phyloP scores from a whole-genome alignment of 2,888 invertebrate species.

The Heliconius cydno region DNA sequence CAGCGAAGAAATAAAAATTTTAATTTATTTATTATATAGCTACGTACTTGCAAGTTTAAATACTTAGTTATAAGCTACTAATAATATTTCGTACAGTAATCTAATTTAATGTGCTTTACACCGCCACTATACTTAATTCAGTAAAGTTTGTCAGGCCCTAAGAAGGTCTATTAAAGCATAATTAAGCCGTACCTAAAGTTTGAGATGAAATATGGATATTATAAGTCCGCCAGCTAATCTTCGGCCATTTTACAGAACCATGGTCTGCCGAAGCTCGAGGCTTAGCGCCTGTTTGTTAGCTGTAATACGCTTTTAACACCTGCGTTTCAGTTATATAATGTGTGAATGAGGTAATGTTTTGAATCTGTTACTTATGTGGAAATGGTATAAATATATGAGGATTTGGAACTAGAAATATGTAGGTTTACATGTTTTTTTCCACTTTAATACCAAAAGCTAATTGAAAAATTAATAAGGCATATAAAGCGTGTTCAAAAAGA shows the following conservation, averaged over 20 bases:
- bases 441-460: not conserved
- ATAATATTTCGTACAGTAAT: slow-evolving; percentile 4
- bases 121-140: slow-evolving; percentile 24
- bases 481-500: not conserved
- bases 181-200: slow-evolving; percentile 62
- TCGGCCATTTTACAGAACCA: slow-evolving; percentile 72
- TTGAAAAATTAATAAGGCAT: not conserved
- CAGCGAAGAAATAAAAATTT: too few relatives aligned
- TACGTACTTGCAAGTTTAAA: not conserved
- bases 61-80: not conserved
- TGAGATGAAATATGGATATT: slow-evolving; percentile 70
- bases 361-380: not conserved
- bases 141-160: slow-evolving; percentile 29
- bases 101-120: slow-evolving; percentile 16
- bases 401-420: too few relatives aligned
- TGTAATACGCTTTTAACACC: slow-evolving; percentile 80
- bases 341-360: slow-evolving; percentile 59
- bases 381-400: slow-evolving; percentile 4
- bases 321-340: slow-evolving; percentile 71
- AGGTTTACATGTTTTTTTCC: not conserved
- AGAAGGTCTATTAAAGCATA: slow-evolving; percentile 55
- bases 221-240: slow-evolving; percentile 72
- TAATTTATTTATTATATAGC: too few relatives aligned
- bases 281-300: slow-evolving; percentile 80
- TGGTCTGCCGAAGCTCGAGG: slow-evolving; percentile 73